Conservation (phyloP, 2,797 vertebrate species). For the Triplophysa yarkandensis region DNA sequence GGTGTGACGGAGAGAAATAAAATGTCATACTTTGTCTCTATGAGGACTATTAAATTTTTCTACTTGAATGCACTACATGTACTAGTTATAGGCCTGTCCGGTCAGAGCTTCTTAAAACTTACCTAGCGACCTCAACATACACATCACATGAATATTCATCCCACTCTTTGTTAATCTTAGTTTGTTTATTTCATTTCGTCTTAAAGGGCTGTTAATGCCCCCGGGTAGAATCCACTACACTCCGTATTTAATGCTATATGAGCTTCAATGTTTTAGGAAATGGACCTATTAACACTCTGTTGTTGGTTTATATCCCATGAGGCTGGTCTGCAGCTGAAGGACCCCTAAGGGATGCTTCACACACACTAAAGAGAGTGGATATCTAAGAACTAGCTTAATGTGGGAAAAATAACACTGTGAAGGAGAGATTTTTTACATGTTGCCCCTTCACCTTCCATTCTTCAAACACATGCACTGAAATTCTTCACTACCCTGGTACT, state of each 20-base stretch:
- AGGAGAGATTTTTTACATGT: not conserved
- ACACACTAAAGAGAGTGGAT: not conserved
- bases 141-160: slow-evolving; percentile 14
- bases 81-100: slow-evolving; percentile 10
- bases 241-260: not conserved
- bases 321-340: slow-evolving; percentile 11
- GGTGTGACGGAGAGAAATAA: slow-evolving; percentile 24
- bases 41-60: slow-evolving; percentile 70
- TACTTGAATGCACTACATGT: slow-evolving; percentile 60
- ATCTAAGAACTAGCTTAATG: not conserved
- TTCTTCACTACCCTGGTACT: not conserved
- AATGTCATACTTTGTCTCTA: slow-evolving; percentile 39
- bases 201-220: slow-evolving; percentile 8
- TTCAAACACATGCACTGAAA: not conserved
- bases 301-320: slow-evolving; percentile 33
- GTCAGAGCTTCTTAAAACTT: not conserved
- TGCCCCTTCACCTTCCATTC: not conserved
- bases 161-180: not conserved
- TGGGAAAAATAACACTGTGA: not conserved
- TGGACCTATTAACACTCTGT: slow-evolving; percentile 18
- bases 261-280: slow-evolving; percentile 16
- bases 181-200: not conserved
- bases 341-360: slow-evolving; percentile 15
- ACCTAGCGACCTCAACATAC: not conserved
- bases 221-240: too few species aligned